phyloP scores from a whole-genome alignment of 2,888 invertebrate species.

The Blomia tropicalis region DNA sequence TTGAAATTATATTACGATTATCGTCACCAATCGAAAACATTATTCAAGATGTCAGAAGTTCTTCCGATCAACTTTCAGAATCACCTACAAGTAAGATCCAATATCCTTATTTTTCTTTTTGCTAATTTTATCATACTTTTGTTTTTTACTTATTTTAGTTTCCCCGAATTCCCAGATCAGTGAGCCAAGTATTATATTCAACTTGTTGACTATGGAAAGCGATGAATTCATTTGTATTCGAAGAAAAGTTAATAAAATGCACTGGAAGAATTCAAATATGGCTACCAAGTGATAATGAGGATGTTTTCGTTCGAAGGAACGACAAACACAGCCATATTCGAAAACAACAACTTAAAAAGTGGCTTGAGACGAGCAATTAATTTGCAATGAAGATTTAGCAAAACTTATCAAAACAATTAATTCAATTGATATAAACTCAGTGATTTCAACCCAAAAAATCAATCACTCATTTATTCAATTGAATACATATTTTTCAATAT shows the following conservation, averaged over 20 bases:
- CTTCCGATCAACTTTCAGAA: constrained; percentile 96
- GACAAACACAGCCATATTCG: constrained; percentile 90
- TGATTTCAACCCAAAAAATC: no score
- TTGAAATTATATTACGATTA: no score
- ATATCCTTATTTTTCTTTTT: constrained; percentile 16
- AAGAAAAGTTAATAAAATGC: constrained; percentile 86
- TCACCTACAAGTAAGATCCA: constrained; percentile 94
- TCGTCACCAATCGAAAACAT: no score
- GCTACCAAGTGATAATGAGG: constrained; percentile 95
- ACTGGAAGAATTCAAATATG: constrained; percentile 86
- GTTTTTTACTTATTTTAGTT: constrained; percentile 50
- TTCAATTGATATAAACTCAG: no score
- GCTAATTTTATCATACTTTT: not conserved
- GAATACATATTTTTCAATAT: no score
- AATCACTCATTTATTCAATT: no score
- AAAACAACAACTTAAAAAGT: constrained; percentile 90
- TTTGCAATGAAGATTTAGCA: constrained; percentile 95
- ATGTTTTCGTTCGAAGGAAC: constrained; percentile 83
- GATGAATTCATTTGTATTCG: constrained; percentile 98
- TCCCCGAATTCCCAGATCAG: constrained; percentile 93
- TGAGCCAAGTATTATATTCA: constrained; percentile 88
- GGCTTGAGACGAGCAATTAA: constrained; percentile 97
- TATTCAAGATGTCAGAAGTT: constrained; percentile 43
- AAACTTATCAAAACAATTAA: constrained; percentile 91
- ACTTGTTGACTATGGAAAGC: constrained; percentile 97